Evolutionary conservation across 1,140 invertebrate species (phyloP), one percentile per base, ranked within the genome.

Genomic region (Drosophila elegans): DNA sequence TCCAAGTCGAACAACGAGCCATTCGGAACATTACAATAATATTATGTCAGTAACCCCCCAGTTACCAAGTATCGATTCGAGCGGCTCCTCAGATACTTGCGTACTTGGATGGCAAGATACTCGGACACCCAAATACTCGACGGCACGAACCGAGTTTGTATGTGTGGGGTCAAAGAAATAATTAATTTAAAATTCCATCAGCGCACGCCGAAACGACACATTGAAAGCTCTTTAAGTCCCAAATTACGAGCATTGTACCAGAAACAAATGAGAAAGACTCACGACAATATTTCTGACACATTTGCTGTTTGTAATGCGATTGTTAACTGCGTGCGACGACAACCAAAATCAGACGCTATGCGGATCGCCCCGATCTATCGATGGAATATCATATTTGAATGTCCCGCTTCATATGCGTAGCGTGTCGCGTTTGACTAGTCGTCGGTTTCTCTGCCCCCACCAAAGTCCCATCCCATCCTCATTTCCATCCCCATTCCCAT

Each of bases 191-290:
- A 90, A 90, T 90, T 90, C 86, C 66, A 49, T 60, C 74, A 72
- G 78, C 88, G 80, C 82, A 60, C 86, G 68, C 13, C 69, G 75
- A 88, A 90, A 90, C 78, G 82, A 91, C 88, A 88, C 78, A 90
- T 91, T 90, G 86, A 90, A 90, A 86, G 86, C 82, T 90, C 82
- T 90, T 91, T 90, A 90, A 88, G 77, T 66, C 82, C 88, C 79
- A 91, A 88, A 88, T 90, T 88, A 88, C 86, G 84, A 90, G 68
- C 77, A 90, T 85, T 90, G 85, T 85, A 82, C 78, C 82, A 89
- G 56, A 89, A 89, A 77, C 76, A 89, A 88, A 88, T 83, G 55
- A 74, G 78, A 77, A 71, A 79, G 80, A 79, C 83, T 76, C 79
- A 85, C 82, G 76, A 85, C 82, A 88, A 85, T 85, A 85, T 88